Evolutionary conservation across 2,888 invertebrate species (phyloP), one percentile per base, ranked within the genome.

Genomic region (Leucozona laternaria): DNA sequence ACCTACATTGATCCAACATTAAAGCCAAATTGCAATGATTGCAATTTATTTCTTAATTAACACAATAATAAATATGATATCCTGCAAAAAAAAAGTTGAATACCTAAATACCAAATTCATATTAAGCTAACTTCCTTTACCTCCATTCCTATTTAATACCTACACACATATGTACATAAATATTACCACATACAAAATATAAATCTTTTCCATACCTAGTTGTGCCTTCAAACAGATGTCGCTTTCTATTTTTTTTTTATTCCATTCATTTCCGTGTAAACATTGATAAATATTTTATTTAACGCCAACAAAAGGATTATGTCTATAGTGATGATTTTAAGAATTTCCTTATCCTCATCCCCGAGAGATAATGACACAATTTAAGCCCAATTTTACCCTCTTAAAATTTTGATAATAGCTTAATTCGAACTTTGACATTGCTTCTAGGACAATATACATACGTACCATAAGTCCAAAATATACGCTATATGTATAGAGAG

Each of bases 361-460:
- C 68, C 20, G 10, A 43, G n/a, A 43, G 25, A 62, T 62, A 48
- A 73, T 73, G 45, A 60, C 70, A 70, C 78, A 60, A 86, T 82
- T 82, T 78, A 75, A 78, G 66, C 75, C 73, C 78, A 66, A 86
- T 82, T 82, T 75, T 64, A 81, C 75, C 86, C 78, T 82, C 64
- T 60, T 82, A 70, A 82, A 82, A 86, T 75, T 78, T 86, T 78
- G 75, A 86, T 82, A 86, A 86, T 86, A 77, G 86, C 82, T 86
- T 78, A 72, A 82, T 86, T 82, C 78, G 75, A 79, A 71, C 78
- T 70, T 86, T 82, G 82, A 78, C 78, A 68, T 58, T 79, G 64
- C 71, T 81, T 73, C 58, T 76, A 70, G 77, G 70, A 73, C 70
- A 78, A 81, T 78, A n/a, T n/a, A n/a, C n/a, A n/a, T n/a, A n/a